These are phyloP conservation scores for Microtus richardsoni DNA, from an alignment of 2,113 vertebrate species.

Conservation along the genomic window DNA sequence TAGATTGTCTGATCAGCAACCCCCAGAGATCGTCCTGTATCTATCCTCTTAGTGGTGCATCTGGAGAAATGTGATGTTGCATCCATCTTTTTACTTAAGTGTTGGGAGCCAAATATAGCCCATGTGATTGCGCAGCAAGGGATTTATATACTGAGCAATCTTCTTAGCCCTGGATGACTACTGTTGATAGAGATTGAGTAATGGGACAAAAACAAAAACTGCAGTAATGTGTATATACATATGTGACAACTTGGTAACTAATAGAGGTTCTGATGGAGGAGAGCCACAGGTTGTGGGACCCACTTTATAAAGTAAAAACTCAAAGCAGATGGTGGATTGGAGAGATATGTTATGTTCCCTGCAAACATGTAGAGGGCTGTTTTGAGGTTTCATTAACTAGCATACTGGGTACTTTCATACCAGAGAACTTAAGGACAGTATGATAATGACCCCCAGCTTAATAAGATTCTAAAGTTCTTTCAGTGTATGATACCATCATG, in stretches of 20 bases:
- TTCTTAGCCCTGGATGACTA: background rate
- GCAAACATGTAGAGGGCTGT: background rate
- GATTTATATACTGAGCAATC: background rate
- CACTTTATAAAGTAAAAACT: background rate
- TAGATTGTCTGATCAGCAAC: background rate
- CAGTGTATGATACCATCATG: constrained; percentile 65
- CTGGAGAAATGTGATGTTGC: background rate
- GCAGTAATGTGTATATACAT: background rate
- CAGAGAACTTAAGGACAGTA: constrained; percentile 49
- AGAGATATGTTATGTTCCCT: background rate
- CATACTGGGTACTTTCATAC: constrained; percentile 52
- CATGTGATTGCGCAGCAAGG: background rate
- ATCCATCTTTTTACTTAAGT: background rate
- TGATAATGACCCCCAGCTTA: constrained; percentile 51
- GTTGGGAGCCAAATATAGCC: background rate
- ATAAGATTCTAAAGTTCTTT: constrained; percentile 62
- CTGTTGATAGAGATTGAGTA: background rate
- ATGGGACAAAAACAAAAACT: background rate
- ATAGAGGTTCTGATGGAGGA: background rate
- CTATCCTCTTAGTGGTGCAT: too few species aligned
- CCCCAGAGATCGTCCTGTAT: background rate
- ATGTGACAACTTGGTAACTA: background rate
- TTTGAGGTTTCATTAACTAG: constrained; percentile 30
- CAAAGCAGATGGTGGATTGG: background rate
- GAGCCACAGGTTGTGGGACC: background rate